Base-by-base conservation (phyloP, 2,888 invertebrate species). In the Drosophila algonquin region DNA sequence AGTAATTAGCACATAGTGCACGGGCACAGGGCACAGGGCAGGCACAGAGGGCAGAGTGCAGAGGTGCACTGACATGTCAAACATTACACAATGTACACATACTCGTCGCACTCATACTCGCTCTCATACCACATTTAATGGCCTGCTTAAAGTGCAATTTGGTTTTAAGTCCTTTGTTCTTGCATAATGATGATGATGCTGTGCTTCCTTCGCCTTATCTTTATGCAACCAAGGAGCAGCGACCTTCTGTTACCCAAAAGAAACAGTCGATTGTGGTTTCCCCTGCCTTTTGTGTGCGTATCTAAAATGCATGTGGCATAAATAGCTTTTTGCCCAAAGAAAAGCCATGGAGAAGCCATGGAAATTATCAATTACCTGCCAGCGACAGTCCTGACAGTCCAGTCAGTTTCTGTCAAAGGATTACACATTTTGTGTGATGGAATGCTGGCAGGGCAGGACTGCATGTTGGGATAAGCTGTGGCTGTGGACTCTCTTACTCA, bases 81-180 rank as follows among this genome's bases (percentile, higher is more conserved):
- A 57, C 69, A 55, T 45, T 48, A 2, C 53, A 32, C 53, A 50
- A 40, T n/a, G 40, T 40, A 40, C 60, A 64, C 63, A 61, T 47
- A 62, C 54, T 40, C n/a, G 24, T 40, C n/a, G 24, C 27, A 18
- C 57, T 5, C 18, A 18, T 18, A 18, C 18, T 18, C 18, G 18
- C 1, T 18, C 18, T 46, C 45, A 32, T 24, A 44, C 55, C 73
- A 65, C 75, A 63, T 76, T 83, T 79, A 85, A 88, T 82, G 79
- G 87, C 75, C 79, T 77, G 77, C 77, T 83, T 83, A 83, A 77
- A 83, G 88, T 75, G 76, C 79, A 83, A 83, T 83, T 88, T 88
- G 75, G 71, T 76, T 73, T 76, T 75, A 58, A 75, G 73, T 63
- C 70, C 75, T 85, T 85, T 88, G 79, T 85, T 75, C 68, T 56